phyloP scores from a whole-genome alignment of 2,113 vertebrate species.

The Pica pica region DNA sequence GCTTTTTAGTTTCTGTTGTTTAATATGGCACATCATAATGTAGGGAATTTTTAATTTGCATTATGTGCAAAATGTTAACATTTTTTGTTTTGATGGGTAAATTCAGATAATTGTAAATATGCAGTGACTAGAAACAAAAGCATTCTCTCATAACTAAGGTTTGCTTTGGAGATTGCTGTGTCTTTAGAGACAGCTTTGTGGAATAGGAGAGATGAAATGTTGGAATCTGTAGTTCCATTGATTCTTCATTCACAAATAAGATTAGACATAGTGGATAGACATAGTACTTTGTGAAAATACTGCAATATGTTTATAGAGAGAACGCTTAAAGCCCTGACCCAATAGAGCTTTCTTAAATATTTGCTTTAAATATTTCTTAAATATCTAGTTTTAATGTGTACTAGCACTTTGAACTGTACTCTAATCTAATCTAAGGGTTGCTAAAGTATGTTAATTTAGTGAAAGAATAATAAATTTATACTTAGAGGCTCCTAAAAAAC shows the following conservation, averaged over 20 bases:
- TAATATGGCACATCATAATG: constrained; percentile 42
- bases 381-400: background rate
- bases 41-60: constrained; percentile 16
- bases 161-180: background rate
- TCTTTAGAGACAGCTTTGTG: background rate
- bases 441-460: background rate
- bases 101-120: background rate
- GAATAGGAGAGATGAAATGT: background rate
- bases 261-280: background rate
- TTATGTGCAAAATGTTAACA: constrained; percentile 6
- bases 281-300: background rate
- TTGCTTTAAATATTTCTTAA: background rate
- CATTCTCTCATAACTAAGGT: background rate
- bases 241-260: background rate
- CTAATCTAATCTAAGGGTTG: constrained; percentile 34
- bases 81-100: background rate
- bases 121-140: background rate
- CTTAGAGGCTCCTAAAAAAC: background rate
- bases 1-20: constrained; percentile 69
- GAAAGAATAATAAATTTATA: background rate
- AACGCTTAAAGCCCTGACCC: background rate
- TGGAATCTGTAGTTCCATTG: background rate
- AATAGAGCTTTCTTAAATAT: background rate
- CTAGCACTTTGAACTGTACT: background rate
- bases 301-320: background rate